Percentiles rank a stretch among this genome's conserved stretches.
Evolutionary conservation across 2,797 vertebrate species (phyloP).

Genomic region (Sebastolobus alascanus): DNA sequence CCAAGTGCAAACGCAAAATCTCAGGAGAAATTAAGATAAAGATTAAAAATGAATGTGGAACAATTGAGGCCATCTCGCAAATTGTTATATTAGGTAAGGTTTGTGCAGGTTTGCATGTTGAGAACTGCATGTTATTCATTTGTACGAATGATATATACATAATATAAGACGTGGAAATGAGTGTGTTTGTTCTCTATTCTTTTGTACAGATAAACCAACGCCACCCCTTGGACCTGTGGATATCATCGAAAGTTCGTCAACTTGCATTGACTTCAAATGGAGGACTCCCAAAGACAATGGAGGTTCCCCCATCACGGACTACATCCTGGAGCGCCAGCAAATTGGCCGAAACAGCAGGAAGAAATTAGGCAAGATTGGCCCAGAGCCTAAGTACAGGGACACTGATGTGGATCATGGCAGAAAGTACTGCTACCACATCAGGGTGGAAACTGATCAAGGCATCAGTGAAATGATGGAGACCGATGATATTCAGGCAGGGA

Average conservation of each 20-base stretch:
- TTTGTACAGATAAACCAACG: constrained; percentile 88
- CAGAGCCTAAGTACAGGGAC: constrained; percentile 86
- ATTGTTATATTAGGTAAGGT: constrained; percentile 87
- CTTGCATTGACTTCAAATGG: constrained; percentile 89
- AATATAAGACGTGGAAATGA: neutral
- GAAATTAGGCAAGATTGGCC: constrained; percentile 85
- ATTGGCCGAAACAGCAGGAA: constrained; percentile 89
- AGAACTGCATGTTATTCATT: neutral
- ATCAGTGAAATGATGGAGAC: constrained; percentile 88
- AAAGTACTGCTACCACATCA: constrained; percentile 91
- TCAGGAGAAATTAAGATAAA: constrained; percentile 90
- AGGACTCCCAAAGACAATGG: constrained; percentile 88
- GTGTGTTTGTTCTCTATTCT: neutral
- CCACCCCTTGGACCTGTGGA: constrained; percentile 88
- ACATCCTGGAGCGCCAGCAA: constrained; percentile 89
- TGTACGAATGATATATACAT: neutral
- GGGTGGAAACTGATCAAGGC: constrained; percentile 87
- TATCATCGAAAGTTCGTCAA: constrained; percentile 82
- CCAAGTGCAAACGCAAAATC: constrained; percentile 85
- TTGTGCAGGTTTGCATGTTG: neutral
- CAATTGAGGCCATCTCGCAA: constrained; percentile 82
- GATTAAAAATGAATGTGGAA: constrained; percentile 90
- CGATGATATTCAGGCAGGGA: constrained; percentile 87
- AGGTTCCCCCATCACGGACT: constrained; percentile 85
- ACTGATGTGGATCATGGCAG: constrained; percentile 87